Base-by-base conservation (phyloP, 2,888 invertebrate genomes). In the Chaetoderma sp. region DNA sequence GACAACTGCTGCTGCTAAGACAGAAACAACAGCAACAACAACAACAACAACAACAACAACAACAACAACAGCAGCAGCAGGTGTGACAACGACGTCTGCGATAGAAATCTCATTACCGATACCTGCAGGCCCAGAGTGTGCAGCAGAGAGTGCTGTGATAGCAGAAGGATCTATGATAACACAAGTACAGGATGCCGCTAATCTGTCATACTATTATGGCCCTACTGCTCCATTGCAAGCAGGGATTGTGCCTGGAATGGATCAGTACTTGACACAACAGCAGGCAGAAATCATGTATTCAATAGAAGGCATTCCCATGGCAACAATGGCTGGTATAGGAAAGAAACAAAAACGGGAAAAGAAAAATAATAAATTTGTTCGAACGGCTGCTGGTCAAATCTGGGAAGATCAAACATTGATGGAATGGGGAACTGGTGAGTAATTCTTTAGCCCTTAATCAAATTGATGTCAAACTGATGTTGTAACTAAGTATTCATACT, bases 361-460 rank as follows among this genome's bases (percentile, higher is more conserved):
- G 72, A 90, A 90, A 70, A 89, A 89, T 71, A 91, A 90, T 75
- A 92, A 94, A 88, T 92, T 94, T 66, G 91, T 98, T 56, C 89
- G 98, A 30, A 93, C 93, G 73, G 98, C 97, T 0, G 98, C 97
- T 3, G 97, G 97, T 0, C 92, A 93, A 75, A 92, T 93, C 0
- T 99, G 99, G 99, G 98, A 99, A 87, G 99, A 99, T 88, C 90
- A 91, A 25, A 94, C 96, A 0, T 87, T 99, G 59, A 88, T 92
- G 21, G 99, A 99, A 83, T 99, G 98, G 99, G 93, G 95, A n/a
- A 93, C 95, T 75, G 91, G 91, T 91, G 76, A 80, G 81, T 71
- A 44, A 27, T 2, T 25, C 21, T 30, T n/a, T n/a, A n/a, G 10
- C 16, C 25, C 18, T 47, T 10, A 16, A 10, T n/a, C n/a, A n/a